Percentiles rank a stretch among this genome's conserved stretches.
phyloP scores from a whole-genome alignment of 35 echinoderm and acorn worm genomes.

The Apostichopus parvimensis region DNA sequence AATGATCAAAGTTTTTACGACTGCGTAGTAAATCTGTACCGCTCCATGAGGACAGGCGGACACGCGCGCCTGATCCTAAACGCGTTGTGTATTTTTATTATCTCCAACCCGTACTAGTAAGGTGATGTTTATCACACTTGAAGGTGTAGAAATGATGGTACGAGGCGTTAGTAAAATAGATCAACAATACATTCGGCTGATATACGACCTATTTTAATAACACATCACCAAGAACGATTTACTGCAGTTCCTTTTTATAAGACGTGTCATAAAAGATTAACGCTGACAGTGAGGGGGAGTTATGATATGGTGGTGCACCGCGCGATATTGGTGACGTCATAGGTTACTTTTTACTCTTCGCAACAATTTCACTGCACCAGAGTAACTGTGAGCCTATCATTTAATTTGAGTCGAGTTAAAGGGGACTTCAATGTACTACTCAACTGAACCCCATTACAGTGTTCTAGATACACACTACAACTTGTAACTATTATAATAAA shows the following conservation, averaged over 20 bases:
- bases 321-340: too few species aligned
- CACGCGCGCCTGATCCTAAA: background rate
- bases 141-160: background rate
- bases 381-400: too few species aligned
- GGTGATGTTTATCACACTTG: constrained; percentile 41
- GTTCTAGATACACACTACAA: too few species aligned
- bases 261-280: constrained; percentile 8
- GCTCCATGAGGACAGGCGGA: background rate
- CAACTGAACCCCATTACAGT: too few species aligned
- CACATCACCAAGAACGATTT: constrained; percentile 23
- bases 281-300: background rate
- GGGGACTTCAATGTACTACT: too few species aligned
- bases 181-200: constrained; percentile 26
- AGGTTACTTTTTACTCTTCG: too few species aligned
- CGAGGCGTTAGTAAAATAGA: constrained; percentile 35
- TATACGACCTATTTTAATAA: constrained; percentile 47
- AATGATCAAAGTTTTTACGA: constrained; percentile 29
- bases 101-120: background rate
- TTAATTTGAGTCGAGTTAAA: too few species aligned
- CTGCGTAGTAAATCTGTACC: constrained; percentile 26
- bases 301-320: background rate
- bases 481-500: too few species aligned
- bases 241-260: constrained; percentile 14
- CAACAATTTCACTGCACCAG: too few species aligned
- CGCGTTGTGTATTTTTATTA: constrained; percentile 20